Percentiles rank a stretch among this genome's conserved stretches.
Conservation (phyloP, 2,888 invertebrate genomes). For the Autographa gamma region DNA sequence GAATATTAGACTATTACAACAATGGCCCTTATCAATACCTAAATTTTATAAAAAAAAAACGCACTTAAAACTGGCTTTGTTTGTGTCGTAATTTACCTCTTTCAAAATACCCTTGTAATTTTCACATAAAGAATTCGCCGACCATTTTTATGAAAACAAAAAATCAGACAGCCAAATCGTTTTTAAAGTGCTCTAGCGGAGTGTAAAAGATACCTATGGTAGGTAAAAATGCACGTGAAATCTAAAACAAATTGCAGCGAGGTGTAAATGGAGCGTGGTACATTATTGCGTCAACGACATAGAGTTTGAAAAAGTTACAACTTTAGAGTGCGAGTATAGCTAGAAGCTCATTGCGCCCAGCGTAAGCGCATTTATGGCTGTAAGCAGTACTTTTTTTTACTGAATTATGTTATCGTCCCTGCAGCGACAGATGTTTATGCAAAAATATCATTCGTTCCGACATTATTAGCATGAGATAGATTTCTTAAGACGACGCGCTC, state of each 20-base stretch:
- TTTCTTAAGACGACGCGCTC: too few relatives aligned
- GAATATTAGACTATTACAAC: neutral
- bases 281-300: conserved; percentile 60
- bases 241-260: conserved; percentile 77
- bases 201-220: conserved; percentile 66
- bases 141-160: conserved; percentile 11
- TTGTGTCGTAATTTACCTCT: neutral
- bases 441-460: too few relatives aligned
- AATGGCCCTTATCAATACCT: neutral
- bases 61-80: neutral
- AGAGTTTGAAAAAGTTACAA: too few relatives aligned
- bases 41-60: neutral
- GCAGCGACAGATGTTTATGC: too few relatives aligned
- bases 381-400: too few relatives aligned
- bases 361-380: too few relatives aligned
- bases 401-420: too few relatives aligned
- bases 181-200: conserved; percentile 69
- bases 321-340: too few relatives aligned
- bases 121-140: conserved; percentile 20
- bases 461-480: too few relatives aligned
- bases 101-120: conserved; percentile 8
- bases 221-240: conserved; percentile 73
- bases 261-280: conserved; percentile 78
- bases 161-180: conserved; percentile 55
- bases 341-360: too few relatives aligned